Percentiles rank a stretch among this genome's conserved stretches.
Conservation (phyloP, 2,888 invertebrate genomes). For the Xylocampa areola region DNA sequence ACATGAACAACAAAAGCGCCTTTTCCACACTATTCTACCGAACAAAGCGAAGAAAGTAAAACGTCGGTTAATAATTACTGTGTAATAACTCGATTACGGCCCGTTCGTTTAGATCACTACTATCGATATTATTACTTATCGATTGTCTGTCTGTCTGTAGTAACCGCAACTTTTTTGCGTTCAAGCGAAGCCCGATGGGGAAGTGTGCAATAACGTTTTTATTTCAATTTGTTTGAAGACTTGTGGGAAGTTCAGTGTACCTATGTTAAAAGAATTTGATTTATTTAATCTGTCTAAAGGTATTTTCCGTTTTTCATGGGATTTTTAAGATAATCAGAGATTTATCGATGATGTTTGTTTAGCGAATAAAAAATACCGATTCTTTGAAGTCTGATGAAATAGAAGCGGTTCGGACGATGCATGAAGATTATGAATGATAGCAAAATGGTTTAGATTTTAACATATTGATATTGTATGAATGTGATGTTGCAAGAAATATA, state of each 20-base stretch:
- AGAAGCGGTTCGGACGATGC: constrained; percentile 40
- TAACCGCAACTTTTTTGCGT: constrained; percentile 58
- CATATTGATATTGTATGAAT: constrained; percentile 45
- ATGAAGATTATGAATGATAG: constrained; percentile 49
- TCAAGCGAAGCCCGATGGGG: constrained; percentile 44
- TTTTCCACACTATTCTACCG: constrained; percentile 47
- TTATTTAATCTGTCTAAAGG: constrained; percentile 25
- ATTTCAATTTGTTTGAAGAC: constrained; percentile 21
- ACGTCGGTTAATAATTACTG: constrained; percentile 81
- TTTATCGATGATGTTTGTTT: constrained; percentile 25
- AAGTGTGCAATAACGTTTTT: constrained; percentile 33
- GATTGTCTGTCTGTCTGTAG: constrained; percentile 58
- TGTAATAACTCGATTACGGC: constrained; percentile 64
- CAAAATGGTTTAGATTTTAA: constrained; percentile 47
- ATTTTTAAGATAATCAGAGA: constrained; percentile 1
- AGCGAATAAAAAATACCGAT: constrained; percentile 17
- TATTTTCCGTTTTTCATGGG: constrained; percentile 23
- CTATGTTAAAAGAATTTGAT: constrained; percentile 29
- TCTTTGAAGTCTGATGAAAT: constrained; percentile 32
- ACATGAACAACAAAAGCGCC: constrained; percentile 21
- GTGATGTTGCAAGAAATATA: constrained; percentile 37
- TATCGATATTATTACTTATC: constrained; percentile 65
- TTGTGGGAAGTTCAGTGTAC: constrained; percentile 18
- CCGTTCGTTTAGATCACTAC: constrained; percentile 62
- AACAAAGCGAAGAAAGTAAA: constrained; percentile 71